Evolutionary conservation across 2,888 invertebrate genomes (phyloP).

Genomic region (Archaeoteleia sp.): DNA sequence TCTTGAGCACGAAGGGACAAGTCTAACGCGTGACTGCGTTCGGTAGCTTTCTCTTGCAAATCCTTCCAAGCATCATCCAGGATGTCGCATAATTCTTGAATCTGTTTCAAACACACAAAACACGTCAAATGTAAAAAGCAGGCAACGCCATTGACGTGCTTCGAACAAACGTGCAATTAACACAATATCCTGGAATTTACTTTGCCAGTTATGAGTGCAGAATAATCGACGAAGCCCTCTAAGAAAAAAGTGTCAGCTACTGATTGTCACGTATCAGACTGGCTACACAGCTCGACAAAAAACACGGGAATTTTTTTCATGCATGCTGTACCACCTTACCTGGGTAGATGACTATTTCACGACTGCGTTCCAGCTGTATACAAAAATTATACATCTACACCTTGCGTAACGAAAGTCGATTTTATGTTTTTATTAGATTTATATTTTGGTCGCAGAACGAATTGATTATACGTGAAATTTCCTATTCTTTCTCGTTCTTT

Average conservation of each 20-base stretch:
- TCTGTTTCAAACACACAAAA: conserved; percentile 74
- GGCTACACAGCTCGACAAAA: background rate
- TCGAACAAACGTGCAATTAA: conserved; percentile 11
- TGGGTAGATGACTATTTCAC: conserved; percentile 59
- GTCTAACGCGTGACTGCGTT: conserved; percentile 86
- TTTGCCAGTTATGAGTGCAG: background rate
- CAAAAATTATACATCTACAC: conserved; percentile 58
- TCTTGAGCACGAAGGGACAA: conserved; percentile 92
- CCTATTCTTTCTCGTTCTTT: too few relatives aligned
- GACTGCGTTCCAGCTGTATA: conserved; percentile 67
- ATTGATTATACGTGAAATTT: too few relatives aligned
- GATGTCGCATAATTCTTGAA: conserved; percentile 84
- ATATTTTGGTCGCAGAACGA: too few relatives aligned
- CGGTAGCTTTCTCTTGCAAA: conserved; percentile 82
- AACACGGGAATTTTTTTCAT: conserved; percentile 17
- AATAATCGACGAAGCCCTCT: conserved; percentile 4
- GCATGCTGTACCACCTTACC: conserved; percentile 61
- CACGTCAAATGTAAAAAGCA: background rate
- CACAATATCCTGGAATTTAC: background rate
- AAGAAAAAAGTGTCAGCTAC: background rate
- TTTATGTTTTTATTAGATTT: too few relatives aligned
- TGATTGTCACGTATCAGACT: conserved; percentile 2
- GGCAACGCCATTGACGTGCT: background rate
- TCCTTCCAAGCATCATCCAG: conserved; percentile 85
- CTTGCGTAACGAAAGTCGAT: conserved; percentile 6